Evolutionary conservation across 2,797 vertebrate genomes (phyloP), one percentile per base, ranked within the genome.

Genomic region (Muscicapa comitata): DNA sequence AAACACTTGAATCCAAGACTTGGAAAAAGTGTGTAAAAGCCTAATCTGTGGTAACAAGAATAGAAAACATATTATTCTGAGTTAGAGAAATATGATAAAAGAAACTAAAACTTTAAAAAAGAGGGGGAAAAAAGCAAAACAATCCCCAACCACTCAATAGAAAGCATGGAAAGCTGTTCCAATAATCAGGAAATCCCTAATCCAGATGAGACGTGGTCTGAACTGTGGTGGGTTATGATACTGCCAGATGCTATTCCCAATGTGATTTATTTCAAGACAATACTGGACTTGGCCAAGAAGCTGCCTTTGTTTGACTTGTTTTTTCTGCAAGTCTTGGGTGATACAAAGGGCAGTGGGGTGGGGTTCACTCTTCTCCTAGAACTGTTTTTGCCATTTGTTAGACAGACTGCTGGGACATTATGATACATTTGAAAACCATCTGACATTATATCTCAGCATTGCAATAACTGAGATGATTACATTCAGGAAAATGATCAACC

Each of bases 261-360:
- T 45, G 58, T 62, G 67, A 76, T 89, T 92, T 87, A 72, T 86
- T 92, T 94, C 45, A 77, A 84, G 8, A 86, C 9, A 66, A 45
- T 81, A 79, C 61, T 66, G 23, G 48, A 77, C 62, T 85, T 89
- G 71, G 78, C 63, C 26, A 79, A 74, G 53, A 89, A 80, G 18
- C 40, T 89, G 75, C 33, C 48, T 94, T 92, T 93, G 81, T 87
- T 93, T 88, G 42, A 71, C 53, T 74, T 76, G 28, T 33, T 94
- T 88, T 73, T 51, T 91, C 33, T 82, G 20, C 48, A 76, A 21
- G 10, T 19, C 33, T 73, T 79, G 71, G 7, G 29, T 67, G 75
- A 73, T 14, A 82, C n/a, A 76, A 92, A 53, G 48, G 57, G 37
- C 68, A 53, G 8, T 38, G 23, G 35, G 26, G 73, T 51, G 38